Evolutionary conservation across 1,140 invertebrate species (phyloP).

Genomic region (Cataglyphis hispanica): DNA sequence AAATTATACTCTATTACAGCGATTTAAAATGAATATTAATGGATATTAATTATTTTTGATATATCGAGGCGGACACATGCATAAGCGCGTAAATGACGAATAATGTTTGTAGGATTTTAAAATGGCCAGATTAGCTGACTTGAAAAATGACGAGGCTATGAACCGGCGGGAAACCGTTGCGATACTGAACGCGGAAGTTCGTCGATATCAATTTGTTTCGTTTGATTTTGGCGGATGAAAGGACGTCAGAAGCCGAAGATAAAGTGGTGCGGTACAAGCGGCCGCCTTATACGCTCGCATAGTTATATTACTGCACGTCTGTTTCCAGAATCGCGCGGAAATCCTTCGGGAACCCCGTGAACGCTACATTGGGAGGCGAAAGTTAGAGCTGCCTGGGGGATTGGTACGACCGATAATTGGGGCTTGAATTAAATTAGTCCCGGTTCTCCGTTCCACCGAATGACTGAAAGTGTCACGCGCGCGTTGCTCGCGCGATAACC

Average conservation of each 20-base stretch:
- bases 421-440: slow-evolving; percentile 79
- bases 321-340: slow-evolving; percentile 14
- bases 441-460: slow-evolving; percentile 69
- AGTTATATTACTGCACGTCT: slow-evolving; percentile 51
- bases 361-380: slow-evolving; percentile 50
- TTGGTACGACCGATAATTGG: slow-evolving; percentile 78
- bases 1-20: too few species aligned
- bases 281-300: background rate
- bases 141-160: background rate
- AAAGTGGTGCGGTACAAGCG: slow-evolving; percentile 63
- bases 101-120: background rate
- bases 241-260: slow-evolving; percentile 73
- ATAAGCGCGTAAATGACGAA: background rate
- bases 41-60: background rate
- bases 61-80: background rate
- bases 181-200: background rate
- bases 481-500: slow-evolving; percentile 62
- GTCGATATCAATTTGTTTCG: slow-evolving; percentile 39
- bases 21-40: background rate
- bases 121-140: background rate
- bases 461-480: slow-evolving; percentile 51
- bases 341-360: slow-evolving; percentile 10
- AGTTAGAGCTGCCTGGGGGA: slow-evolving; percentile 70
- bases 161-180: background rate
- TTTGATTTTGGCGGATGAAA: slow-evolving; percentile 71